phyloP scores from a whole-genome alignment of 1,140 invertebrate species.

The Drosophila watanabei region DNA sequence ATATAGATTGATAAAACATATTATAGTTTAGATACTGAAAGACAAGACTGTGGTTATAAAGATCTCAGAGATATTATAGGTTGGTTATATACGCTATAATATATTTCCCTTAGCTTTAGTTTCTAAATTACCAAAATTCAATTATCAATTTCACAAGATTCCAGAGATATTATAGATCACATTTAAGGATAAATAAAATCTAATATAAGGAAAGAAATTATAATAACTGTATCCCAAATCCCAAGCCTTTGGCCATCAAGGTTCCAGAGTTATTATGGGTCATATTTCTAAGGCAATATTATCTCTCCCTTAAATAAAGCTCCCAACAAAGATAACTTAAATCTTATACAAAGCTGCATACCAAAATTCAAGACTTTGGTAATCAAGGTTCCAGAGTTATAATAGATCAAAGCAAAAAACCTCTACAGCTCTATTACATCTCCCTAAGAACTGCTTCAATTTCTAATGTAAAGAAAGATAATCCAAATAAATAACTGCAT shows the following conservation, averaged over 20 bases:
- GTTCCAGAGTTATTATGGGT: too few species aligned
- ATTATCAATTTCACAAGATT: not conserved
- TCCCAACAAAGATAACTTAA: too few species aligned
- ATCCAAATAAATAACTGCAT: not conserved
- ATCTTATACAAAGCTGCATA: not conserved
- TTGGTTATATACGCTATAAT: not conserved
- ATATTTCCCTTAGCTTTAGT: too few species aligned
- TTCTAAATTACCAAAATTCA: not conserved
- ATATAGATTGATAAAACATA: not conserved
- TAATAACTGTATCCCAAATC: too few species aligned
- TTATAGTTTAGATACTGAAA: not conserved
- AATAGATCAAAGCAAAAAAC: too few species aligned
- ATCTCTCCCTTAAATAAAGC: too few species aligned
- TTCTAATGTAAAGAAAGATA: not conserved
- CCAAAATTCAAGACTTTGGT: not conserved
- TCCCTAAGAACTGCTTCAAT: not conserved
- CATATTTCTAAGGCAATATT: too few species aligned
- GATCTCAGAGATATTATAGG: not conserved
- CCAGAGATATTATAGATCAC: not conserved
- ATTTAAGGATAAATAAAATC: not conserved
- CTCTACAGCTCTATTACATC: not conserved
- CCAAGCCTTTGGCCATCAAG: too few species aligned
- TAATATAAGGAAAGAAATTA: not conserved
- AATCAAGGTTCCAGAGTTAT: not conserved
- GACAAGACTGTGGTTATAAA: not conserved